A percentile compares a stretch with the other conserved stretches of the same genome.
Conservation (phyloP, 2,797 vertebrate genomes). For the Alcedo atthis region DNA sequence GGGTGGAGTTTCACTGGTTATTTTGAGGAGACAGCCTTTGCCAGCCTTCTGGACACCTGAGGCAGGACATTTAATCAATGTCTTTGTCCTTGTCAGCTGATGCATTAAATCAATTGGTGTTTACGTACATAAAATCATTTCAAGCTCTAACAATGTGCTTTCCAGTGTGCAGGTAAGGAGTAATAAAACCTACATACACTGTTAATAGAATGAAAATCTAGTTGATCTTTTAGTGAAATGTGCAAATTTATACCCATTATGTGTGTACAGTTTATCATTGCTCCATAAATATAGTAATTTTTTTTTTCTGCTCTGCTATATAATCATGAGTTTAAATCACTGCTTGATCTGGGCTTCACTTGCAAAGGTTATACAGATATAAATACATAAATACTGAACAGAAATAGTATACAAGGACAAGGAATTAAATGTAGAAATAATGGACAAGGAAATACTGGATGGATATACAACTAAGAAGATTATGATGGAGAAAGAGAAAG, state of each 20-base stretch:
- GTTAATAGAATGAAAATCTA: background rate
- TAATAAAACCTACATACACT: background rate
- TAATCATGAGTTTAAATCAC: background rate
- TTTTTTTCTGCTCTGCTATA: background rate
- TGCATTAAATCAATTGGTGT: constrained; percentile 54
- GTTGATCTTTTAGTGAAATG: background rate
- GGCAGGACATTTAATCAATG: constrained; percentile 54
- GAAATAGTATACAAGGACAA: background rate
- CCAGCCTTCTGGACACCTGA: constrained; percentile 45
- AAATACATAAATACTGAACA: background rate
- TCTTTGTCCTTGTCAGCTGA: constrained; percentile 60
- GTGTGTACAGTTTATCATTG: background rate
- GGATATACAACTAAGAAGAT: background rate
- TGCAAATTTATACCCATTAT: background rate
- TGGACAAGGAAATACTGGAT: background rate
- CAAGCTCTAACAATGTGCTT: background rate
- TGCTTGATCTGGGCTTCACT: background rate
- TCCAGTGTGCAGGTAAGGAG: background rate
- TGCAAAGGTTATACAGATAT: background rate
- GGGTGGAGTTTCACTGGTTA: constrained; percentile 31
- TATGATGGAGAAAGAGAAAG: constrained; percentile 19
- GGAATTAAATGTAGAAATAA: background rate
- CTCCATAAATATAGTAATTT: background rate
- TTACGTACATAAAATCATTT: constrained; percentile 55
- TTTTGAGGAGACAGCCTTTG: constrained; percentile 45